Base-by-base conservation (phyloP, 2,113 vertebrate species). In the Onychostoma macrolepis region DNA sequence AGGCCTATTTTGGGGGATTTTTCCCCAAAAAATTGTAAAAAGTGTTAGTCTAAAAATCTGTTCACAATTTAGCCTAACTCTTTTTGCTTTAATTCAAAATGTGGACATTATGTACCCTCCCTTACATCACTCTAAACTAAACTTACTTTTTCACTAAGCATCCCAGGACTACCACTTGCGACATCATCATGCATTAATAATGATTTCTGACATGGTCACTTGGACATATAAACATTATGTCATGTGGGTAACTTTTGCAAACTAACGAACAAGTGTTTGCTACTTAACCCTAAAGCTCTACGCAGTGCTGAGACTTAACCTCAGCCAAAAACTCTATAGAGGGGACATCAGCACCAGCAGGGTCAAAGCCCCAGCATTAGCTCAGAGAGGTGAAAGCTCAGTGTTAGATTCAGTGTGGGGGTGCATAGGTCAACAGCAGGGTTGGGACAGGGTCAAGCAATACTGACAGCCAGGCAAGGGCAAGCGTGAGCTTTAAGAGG, bases 371-470 rank as follows among this genome's bases (percentile, higher is more conserved):
- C 50, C 58, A 84, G 87, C 85, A 50, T 48, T 86, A 88, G 84
- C 84, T 80, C 58, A 84, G 43, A 67, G 21, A 86, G 89, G 87
- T 69, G n/a, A 80, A 74, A 78, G 87, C 76, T 90, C 87, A 90
- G 65, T 30, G 30, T 85, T 63, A 80, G 84, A 74, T 65, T 83
- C 74, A 17, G 65, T 24, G 17, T 30, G 76, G 43, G 88, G 86
- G 65, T 48, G 43, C 79, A 78, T 9, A 78, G 89, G 89, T 87
- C 84, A 87, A 86, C 71, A 79, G 77, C 41, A 76, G 80, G 72
- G 79, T 85, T 88, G 90, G 90, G 92, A 91, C 84, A 89, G 82
- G 91, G 92, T 92, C 91, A 85, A 91, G 91, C 92, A 90, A 91
- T 87, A 86, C 88, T 90, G 90, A 90, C 90, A 89, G 86, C 61